Conservation (phyloP, 2,888 invertebrate species). For the Lomographa bimaculata region DNA sequence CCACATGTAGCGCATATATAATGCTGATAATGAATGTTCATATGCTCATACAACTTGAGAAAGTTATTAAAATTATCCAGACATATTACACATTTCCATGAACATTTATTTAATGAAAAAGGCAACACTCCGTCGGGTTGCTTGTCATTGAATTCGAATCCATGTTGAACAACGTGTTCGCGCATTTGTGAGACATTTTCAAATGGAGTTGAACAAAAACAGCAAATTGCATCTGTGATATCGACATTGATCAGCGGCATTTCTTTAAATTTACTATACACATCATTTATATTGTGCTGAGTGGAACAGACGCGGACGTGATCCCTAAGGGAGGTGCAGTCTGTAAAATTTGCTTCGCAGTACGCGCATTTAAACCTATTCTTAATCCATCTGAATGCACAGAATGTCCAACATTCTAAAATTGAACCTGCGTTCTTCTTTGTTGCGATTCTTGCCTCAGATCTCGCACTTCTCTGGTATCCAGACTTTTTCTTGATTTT, state of each 20-base stretch:
- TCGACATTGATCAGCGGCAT: constrained; percentile 74
- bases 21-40: constrained; percentile 74
- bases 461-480: constrained; percentile 63
- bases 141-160: constrained; percentile 51
- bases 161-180: constrained; percentile 60
- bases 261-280: constrained; percentile 73
- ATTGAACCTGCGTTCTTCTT: constrained; percentile 69
- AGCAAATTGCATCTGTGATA: constrained; percentile 57
- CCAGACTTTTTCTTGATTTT: constrained; percentile 42
- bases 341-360: constrained; percentile 67
- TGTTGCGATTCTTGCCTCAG: constrained; percentile 64
- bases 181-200: constrained; percentile 54
- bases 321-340: constrained; percentile 53
- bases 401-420: constrained; percentile 65
- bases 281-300: constrained; percentile 59
- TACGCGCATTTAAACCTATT: constrained; percentile 72
- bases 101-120: constrained; percentile 63
- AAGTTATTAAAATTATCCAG: constrained; percentile 66
- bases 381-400: constrained; percentile 71
- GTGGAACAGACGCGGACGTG: constrained; percentile 59
- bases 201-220: constrained; percentile 53
- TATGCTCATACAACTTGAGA: constrained; percentile 72
- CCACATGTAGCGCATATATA: constrained; percentile 74
- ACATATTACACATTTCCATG: constrained; percentile 68
- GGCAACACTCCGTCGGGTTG: constrained; percentile 72